Base-by-base conservation (phyloP, 2,888 invertebrate genomes). In the Steinernema hermaphroditum region DNA sequence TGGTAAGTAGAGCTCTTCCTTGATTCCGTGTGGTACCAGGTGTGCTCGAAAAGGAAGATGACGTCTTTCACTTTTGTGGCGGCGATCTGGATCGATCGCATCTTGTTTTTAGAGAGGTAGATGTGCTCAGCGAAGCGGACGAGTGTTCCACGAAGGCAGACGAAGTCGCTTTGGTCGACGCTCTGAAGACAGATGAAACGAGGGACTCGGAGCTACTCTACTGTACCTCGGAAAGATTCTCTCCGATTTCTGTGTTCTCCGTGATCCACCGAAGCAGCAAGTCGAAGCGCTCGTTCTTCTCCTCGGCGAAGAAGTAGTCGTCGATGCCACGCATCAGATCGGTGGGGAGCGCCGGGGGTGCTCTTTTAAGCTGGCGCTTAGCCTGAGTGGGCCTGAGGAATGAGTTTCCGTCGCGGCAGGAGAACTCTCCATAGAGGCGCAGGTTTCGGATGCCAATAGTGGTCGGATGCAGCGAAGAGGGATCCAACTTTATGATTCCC, bases 21-120 rank as follows among this genome's bases (percentile, higher is more conserved):
- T 6, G 62, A 29, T 27, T 22, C 29, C 14, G 62, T 62, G 62
- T 62, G 62, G 34, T 62, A 62, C 62, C 62, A 62, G n/a, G 27
- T 62, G 32, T 29, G 62, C n/a, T 62, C 62, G 2, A 29, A 29
- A 16, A 62, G 62, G 62, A 62, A 62, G 62, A 62, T 62, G 27
- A 62, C 62, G 14, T 32, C 62, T 29, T 62, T 29, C 27, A 62
- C 62, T 19, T 62, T 62, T 9, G 62, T 62, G 22, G 62, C 62
- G 62, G 27, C 29, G 29, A 62, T 62, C 32, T 22, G 16, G 16
- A 62, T 16, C 29, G 8, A n/a, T 12, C 62, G 32, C 1, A 34
- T 34, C 16, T 62, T 34, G 6, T 8, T 27, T 27, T 16, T 27
- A 4, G 1, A 12, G 50, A 22, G 12, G 12, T 22, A 14, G 16